A percentile compares a stretch with the other conserved stretches of the same genome.
These are phyloP conservation scores for Entomyzon cyanotis DNA, from an alignment of 2,113 vertebrate species.

Conservation along the genomic window DNA sequence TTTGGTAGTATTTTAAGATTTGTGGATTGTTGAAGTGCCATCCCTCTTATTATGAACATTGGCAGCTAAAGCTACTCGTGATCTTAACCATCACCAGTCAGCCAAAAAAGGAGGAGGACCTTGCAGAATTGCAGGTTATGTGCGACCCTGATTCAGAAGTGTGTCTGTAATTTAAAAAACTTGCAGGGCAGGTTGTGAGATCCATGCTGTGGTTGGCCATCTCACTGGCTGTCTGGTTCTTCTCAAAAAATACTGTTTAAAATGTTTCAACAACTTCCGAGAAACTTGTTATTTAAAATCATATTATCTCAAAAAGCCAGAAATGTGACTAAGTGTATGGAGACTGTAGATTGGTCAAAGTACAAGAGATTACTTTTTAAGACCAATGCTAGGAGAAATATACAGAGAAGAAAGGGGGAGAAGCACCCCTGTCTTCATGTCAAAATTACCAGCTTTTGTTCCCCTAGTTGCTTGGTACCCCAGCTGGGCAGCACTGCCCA, in stretches of 20 bases:
- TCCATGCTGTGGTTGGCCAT: background rate
- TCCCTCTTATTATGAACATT: background rate
- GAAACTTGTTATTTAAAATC: background rate
- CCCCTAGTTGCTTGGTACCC: background rate
- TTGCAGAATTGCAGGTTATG: background rate
- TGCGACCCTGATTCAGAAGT: background rate
- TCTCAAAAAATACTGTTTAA: background rate
- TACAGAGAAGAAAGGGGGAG: background rate
- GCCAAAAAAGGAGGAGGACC: background rate
- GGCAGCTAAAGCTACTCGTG: background rate
- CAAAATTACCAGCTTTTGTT: background rate
- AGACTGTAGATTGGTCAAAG: background rate
- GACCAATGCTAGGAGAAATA: background rate
- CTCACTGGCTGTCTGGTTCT: background rate
- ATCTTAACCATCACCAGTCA: background rate
- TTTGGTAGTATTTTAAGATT: background rate
- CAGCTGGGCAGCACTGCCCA: background rate
- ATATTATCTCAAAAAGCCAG: background rate
- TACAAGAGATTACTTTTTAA: background rate
- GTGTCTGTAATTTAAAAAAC: constrained; percentile 24
- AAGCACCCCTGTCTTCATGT: background rate
- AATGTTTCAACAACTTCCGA: background rate
- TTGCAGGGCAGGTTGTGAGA: constrained; percentile 9
- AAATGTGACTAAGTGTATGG: background rate
- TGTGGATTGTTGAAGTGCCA: background rate